Conservation (phyloP, 2,888 invertebrate species). For the Neria commutata region DNA sequence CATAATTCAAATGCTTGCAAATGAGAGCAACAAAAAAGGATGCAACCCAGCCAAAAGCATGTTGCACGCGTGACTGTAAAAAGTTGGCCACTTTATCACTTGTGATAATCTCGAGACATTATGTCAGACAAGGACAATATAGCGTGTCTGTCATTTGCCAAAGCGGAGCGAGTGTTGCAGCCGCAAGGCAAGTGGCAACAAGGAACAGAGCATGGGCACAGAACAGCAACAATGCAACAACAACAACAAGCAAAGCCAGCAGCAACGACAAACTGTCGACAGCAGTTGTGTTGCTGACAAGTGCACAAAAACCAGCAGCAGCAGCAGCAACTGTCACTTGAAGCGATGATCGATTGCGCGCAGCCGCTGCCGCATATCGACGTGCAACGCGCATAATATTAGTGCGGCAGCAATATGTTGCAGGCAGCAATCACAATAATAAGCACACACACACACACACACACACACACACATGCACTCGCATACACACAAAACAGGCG, state of each 20-base stretch:
- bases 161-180: conserved; percentile 29
- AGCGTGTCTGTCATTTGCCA: conserved; percentile 28
- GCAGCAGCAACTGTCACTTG: neutral
- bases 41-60: neutral
- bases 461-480: too few relatives aligned
- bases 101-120: conserved; percentile 57
- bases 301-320: conserved; percentile 1
- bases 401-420: conserved; percentile 50
- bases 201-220: neutral
- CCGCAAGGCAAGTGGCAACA: neutral
- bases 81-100: conserved; percentile 44
- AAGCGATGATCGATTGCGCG: conserved; percentile 59
- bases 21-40: neutral
- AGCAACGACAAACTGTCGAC: too few relatives aligned
- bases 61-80: neutral
- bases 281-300: too few relatives aligned
- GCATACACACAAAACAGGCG: too few relatives aligned
- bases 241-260: conserved; percentile 15
- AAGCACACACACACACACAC: too few relatives aligned
- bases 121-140: conserved; percentile 59
- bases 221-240: conserved; percentile 10
- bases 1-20: neutral
- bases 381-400: conserved; percentile 54
- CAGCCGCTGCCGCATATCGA: conserved; percentile 59
- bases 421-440: too few relatives aligned